Conservation (phyloP, 2,888 invertebrate genomes). For the Xestia ashworthii region DNA sequence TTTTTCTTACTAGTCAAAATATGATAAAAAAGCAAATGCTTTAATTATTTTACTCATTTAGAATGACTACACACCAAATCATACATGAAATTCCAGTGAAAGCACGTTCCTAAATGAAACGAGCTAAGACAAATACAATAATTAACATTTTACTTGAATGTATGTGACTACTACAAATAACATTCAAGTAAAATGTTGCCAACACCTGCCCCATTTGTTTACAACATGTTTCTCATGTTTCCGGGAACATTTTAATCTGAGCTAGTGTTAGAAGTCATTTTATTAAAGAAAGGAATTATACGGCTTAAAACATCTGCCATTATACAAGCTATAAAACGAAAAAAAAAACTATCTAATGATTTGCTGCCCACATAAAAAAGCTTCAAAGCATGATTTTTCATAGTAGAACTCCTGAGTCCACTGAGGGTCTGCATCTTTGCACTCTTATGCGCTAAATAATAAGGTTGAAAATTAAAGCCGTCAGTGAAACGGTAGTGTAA, state of each 20-base stretch:
- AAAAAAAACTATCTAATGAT: slow-evolving; percentile 9
- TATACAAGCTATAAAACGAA: slow-evolving; percentile 39
- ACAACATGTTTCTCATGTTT: slow-evolving; percentile 32
- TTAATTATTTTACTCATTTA: neutral
- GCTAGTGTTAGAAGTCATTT: slow-evolving; percentile 25
- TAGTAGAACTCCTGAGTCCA: neutral
- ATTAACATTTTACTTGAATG: slow-evolving; percentile 4
- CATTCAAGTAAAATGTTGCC: slow-evolving; percentile 50
- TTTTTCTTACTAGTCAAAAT: no score
- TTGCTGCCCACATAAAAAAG: slow-evolving; percentile 9
- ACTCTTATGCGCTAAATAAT: neutral
- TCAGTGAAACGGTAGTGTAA: neutral
- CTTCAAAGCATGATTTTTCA: slow-evolving; percentile 43
- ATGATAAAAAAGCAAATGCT: neutral
- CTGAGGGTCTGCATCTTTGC: neutral
- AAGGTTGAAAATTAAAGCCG: neutral
- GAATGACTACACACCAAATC: neutral
- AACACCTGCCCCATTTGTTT: slow-evolving; percentile 38
- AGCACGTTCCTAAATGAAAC: neutral
- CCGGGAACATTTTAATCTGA: slow-evolving; percentile 36
- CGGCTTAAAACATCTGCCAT: slow-evolving; percentile 45
- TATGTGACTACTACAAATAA: neutral
- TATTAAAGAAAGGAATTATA: slow-evolving; percentile 33
- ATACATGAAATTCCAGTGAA: neutral
- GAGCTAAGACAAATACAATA: slow-evolving; percentile 29